Evolutionary conservation across 2,113 vertebrate genomes (phyloP), one percentile per base, ranked within the genome.

Genomic region (Xiphorhynchus elegans): DNA sequence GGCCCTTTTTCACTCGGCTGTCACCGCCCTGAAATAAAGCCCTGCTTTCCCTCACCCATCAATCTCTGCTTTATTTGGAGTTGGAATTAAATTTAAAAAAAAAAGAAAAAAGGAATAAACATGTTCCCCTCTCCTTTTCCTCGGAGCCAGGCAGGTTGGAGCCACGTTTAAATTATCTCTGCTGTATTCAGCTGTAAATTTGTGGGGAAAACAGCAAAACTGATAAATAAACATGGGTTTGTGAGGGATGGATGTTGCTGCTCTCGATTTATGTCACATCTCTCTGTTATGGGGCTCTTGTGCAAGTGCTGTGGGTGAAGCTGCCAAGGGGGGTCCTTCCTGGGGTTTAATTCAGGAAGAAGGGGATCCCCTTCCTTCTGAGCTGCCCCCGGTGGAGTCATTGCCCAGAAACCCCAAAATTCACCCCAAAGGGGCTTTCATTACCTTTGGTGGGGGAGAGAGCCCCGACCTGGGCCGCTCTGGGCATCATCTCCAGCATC

Each of bases 211-310:
- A 94, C 4, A n/a, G 66, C 93, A 81, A 90, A 96, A 44, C 52
- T 21, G 64, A 95, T 92, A 85, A 93, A 97, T 55, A 91, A 97
- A 96, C 88, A 73, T 20, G n/a, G 80, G 89, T 91, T 94, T 72
- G 87, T 28, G 42, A 3, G 87, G 73, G 86, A 55, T 5, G 40
- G 86, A 78, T 84, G 13, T 87, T 52, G 74, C 73, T 7, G 82
- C 92, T 46, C 79, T 46, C 13, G 94, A 96, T 96, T 97, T 97
- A 96, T 42, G 69, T 33, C 91, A 9, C 79, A 5, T 40, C 24
- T 76, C 90, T 33, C 6, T 28, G 0, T 47, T 59, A 66, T 1
- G 39, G 42, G 40, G 90, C 68, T 78, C 87, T 82, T 90, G 53
- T 13, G 70, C 33, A 56, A 82, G 26, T 14, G 62, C 35, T 21